Percentiles rank a stretch among this genome's conserved stretches.
Evolutionary conservation across 2,888 invertebrate species (phyloP).

Genomic region (Drosophila colorata): DNA sequence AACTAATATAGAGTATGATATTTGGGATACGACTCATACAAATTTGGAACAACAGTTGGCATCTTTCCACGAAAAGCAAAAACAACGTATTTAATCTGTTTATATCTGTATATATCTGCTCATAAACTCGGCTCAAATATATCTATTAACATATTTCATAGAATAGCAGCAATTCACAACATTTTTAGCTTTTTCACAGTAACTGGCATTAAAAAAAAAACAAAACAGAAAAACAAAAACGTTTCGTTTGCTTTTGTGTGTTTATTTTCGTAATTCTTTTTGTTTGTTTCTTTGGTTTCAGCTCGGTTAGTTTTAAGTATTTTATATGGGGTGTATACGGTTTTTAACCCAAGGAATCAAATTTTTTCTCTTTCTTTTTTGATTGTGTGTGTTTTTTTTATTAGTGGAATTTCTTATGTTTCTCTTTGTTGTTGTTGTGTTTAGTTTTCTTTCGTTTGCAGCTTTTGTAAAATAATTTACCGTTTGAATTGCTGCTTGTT

Average conservation of each 20-base stretch:
- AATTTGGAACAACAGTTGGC: not conserved
- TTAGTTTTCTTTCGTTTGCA: conserved; percentile 53
- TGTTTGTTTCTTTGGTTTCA: conserved; percentile 34
- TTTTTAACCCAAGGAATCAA: conserved; percentile 39
- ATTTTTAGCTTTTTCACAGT: conserved; percentile 55
- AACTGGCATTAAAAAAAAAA: conserved; percentile 56
- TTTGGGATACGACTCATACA: not conserved
- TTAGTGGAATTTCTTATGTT: conserved; percentile 52
- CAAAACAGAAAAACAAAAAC: conserved; percentile 22
- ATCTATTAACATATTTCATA: conserved; percentile 61
- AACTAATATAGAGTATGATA: not conserved
- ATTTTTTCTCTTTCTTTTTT: conserved; percentile 19
- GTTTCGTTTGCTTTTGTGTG: conserved; percentile 54
- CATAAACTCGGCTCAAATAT: conserved; percentile 6
- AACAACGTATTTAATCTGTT: not conserved
- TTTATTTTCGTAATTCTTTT: conserved; percentile 30
- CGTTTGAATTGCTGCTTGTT: conserved; percentile 74
- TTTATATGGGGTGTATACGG: conserved; percentile 21
- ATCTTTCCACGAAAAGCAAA: not conserved
- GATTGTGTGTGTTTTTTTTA: conserved; percentile 15
- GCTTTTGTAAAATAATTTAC: conserved; percentile 80
- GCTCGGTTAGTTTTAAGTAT: conserved; percentile 41
- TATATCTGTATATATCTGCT: not conserved
- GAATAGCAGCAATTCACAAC: conserved; percentile 52
- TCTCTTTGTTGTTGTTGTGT: conserved; percentile 44